phyloP scores from a whole-genome alignment of 2,797 vertebrate species.

The Myiotriccus ornatus region DNA sequence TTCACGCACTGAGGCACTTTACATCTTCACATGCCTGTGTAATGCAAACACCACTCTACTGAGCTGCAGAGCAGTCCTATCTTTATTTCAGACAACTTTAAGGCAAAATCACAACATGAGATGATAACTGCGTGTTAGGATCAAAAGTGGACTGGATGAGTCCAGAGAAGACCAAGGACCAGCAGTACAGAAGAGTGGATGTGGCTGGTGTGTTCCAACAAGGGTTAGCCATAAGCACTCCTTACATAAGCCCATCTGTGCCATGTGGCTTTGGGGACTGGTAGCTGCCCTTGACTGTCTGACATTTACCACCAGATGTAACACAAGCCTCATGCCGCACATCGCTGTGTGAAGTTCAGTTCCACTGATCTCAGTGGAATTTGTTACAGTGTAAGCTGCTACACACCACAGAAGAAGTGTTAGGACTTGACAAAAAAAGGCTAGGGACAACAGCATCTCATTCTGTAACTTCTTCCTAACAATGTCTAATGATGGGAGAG shows the following conservation, averaged over 20 bases:
- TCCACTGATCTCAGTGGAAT: not conserved
- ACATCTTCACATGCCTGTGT: not conserved
- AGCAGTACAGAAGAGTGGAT: not conserved
- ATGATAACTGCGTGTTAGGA: not conserved
- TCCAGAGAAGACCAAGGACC: not conserved
- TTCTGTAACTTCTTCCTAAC: not conserved
- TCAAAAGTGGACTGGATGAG: not conserved
- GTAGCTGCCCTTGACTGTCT: not conserved
- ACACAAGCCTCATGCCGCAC: not conserved
- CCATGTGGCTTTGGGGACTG: not conserved
- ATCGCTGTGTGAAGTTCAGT: not conserved
- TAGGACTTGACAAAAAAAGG: not conserved
- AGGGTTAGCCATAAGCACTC: not conserved
- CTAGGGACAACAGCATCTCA: not conserved
- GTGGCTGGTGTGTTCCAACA: not conserved
- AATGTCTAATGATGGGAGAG: not conserved
- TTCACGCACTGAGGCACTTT: not conserved
- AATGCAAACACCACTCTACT: not conserved
- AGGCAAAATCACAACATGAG: not conserved
- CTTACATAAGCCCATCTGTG: not conserved
- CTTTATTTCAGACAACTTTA: not conserved
- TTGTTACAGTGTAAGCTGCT: not conserved
- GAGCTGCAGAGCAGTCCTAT: not conserved
- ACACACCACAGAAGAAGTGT: not conserved
- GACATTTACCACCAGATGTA: not conserved